Evolutionary conservation across 2,888 invertebrate genomes (phyloP).

Genomic region (Cactoblastis cactorum): DNA sequence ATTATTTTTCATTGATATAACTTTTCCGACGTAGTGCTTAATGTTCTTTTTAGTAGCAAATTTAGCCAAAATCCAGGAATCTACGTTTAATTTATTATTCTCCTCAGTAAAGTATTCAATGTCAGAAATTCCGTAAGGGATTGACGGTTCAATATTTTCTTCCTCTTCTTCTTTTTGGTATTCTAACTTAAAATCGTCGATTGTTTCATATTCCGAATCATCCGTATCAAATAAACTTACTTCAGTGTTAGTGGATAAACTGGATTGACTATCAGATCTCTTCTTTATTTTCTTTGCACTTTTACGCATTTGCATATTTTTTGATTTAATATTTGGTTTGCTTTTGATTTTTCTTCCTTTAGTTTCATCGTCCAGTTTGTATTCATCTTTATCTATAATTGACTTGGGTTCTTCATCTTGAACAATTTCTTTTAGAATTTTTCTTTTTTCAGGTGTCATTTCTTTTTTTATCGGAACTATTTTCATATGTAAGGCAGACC

Average conservation of each 20-base stretch:
- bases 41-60: not conserved
- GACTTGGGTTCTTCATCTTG: no score
- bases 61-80: not conserved
- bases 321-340: not conserved
- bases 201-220: not conserved
- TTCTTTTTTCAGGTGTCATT: no score
- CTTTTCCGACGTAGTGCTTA: not conserved
- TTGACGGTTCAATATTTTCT: not conserved
- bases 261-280: not conserved
- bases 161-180: not conserved
- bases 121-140: not conserved
- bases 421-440: no score
- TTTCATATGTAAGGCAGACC: no score
- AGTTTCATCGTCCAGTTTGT: no score
- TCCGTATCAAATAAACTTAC: not conserved
- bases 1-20: not conserved
- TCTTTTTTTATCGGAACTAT: no score
- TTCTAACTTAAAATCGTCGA: not conserved
- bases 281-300: not conserved
- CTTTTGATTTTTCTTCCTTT: not conserved
- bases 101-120: not conserved
- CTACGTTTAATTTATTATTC: not conserved
- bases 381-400: no score
- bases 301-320: not conserved
- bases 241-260: not conserved